Evolutionary conservation across 2,888 invertebrate species (phyloP).

Genomic region (Muscina levida): DNA sequence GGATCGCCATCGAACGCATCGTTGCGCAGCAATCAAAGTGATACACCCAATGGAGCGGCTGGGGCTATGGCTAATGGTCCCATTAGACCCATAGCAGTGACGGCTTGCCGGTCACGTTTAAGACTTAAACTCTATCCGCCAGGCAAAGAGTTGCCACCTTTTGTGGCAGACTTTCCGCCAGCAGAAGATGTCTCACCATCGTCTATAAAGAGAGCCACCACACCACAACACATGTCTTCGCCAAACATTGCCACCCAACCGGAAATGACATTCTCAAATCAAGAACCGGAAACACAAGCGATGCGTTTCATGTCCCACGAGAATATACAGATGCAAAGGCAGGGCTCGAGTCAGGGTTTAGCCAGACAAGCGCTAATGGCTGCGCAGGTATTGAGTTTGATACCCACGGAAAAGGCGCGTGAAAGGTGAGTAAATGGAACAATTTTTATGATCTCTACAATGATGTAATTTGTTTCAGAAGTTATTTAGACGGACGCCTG

Average conservation of each 20-base stretch:
- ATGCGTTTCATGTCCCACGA: constrained; percentile 78
- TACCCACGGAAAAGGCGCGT: constrained; percentile 90
- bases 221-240: constrained; percentile 79
- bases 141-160: constrained; percentile 72
- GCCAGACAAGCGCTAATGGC: constrained; percentile 88
- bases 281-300: constrained; percentile 68
- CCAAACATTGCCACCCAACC: constrained; percentile 78
- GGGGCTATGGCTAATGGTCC: constrained; percentile 67
- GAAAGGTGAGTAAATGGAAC: constrained; percentile 82
- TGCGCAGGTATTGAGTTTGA: constrained; percentile 89
- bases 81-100: constrained; percentile 78
- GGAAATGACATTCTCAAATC: constrained; percentile 66
- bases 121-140: constrained; percentile 79
- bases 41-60: constrained; percentile 64
- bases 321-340: constrained; percentile 75
- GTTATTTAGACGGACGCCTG: constrained; percentile 89
- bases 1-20: constrained; percentile 77
- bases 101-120: constrained; percentile 78
- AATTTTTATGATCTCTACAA: constrained; percentile 4
- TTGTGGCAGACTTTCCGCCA: constrained; percentile 52
- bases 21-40: constrained; percentile 74
- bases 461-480: constrained; percentile 80
- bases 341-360: constrained; percentile 73
- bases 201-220: constrained; percentile 72
- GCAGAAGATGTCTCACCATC: constrained; percentile 34